These are phyloP conservation scores for Ceyx melanurus DNA, from an alignment of 2,113 vertebrate species.

Conservation along the genomic window DNA sequence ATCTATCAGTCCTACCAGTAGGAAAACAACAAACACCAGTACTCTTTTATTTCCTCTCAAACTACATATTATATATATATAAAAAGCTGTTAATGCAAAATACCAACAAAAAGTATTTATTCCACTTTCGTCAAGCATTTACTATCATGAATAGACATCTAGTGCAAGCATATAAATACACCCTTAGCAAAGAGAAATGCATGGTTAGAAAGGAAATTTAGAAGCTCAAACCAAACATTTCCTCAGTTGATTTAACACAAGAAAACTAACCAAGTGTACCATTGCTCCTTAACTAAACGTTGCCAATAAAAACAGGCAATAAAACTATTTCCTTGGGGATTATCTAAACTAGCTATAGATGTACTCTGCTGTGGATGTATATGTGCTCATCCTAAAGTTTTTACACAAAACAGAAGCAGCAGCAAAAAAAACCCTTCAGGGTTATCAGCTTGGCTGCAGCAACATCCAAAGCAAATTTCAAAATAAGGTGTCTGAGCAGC, in stretches of 20 bases:
- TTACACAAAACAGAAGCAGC: neutral
- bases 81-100: neutral
- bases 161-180: neutral
- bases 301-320: neutral
- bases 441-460: slow-evolving; percentile 45
- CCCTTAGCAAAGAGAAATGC: neutral
- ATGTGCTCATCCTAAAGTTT: neutral
- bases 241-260: neutral
- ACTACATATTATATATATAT: neutral
- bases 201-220: neutral
- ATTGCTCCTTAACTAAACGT: neutral
- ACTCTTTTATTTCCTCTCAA: neutral
- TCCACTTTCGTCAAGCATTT: neutral
- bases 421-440: neutral
- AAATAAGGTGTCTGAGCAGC: neutral
- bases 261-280: neutral
- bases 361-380: neutral
- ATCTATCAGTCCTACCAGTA: neutral
- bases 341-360: neutral
- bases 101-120: neutral
- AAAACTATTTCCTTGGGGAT: neutral
- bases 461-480: neutral
- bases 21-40: neutral
- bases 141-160: neutral
- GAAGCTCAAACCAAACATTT: neutral